Evolutionary conservation across 2,113 vertebrate species (phyloP).

Genomic region (Phrynosoma blainvillii): DNA sequence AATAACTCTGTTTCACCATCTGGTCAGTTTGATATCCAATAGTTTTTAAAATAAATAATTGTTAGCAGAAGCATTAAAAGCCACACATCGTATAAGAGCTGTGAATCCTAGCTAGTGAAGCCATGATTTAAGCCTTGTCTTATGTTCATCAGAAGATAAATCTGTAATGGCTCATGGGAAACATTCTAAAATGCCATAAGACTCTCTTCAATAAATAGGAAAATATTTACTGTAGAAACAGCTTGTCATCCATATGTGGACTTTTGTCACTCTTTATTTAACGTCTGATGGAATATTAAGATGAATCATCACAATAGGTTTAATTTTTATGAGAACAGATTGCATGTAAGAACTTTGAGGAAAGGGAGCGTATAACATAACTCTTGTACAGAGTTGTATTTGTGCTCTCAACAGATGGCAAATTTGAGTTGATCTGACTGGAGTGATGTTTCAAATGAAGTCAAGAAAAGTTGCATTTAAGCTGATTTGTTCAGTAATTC

Average conservation of each 20-base stretch:
- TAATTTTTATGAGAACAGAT: constrained; percentile 83
- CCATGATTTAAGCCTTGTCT: constrained; percentile 37
- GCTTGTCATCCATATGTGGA: constrained; percentile 84
- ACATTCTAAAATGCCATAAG: constrained; percentile 72
- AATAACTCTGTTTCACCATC: background rate
- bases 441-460: constrained; percentile 68
- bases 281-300: constrained; percentile 81
- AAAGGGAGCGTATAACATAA: constrained; percentile 71
- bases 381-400: constrained; percentile 70
- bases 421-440: constrained; percentile 73
- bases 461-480: constrained; percentile 64
- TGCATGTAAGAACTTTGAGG: constrained; percentile 71
- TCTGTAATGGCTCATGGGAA: constrained; percentile 64
- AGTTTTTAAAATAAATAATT: constrained; percentile 28
- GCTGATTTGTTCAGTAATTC: constrained; percentile 71
- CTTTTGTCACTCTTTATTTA: constrained; percentile 86
- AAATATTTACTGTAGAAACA: constrained; percentile 85
- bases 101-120: constrained; percentile 41
- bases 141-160: constrained; percentile 44
- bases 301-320: constrained; percentile 78
- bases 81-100: background rate
- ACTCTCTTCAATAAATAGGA: constrained; percentile 73
- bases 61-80: constrained; percentile 13
- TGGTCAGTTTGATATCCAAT: background rate
- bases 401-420: constrained; percentile 80